Percentiles rank a stretch among this genome's conserved stretches.
These are phyloP conservation scores for Danio rerio DNA, from an alignment of 2,113 vertebrate species.

Conservation along the genomic window GRCz12tu NC_133184.1:6166001-6166500, in stretches of 20 bases:
- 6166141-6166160: no score
- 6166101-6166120: no score
- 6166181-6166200: no score
- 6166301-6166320: neutral
- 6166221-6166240: neutral
- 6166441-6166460: neutral
- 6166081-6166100: no score
- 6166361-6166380: neutral
- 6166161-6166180: no score
- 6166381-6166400: neutral
- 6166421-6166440: neutral
- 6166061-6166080: no score
- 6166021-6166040: no score
- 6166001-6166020: no score
- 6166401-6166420: constrained; percentile 7
- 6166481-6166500: neutral
- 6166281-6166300: neutral
- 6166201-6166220: no score
- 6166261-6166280: neutral
- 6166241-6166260: neutral
- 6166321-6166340: neutral
- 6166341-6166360: neutral
- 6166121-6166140: no score
- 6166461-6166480: neutral
- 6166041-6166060: no score